phyloP scores from a whole-genome alignment of 2,113 vertebrate genomes.

The Sylvia atricapilla region DNA sequence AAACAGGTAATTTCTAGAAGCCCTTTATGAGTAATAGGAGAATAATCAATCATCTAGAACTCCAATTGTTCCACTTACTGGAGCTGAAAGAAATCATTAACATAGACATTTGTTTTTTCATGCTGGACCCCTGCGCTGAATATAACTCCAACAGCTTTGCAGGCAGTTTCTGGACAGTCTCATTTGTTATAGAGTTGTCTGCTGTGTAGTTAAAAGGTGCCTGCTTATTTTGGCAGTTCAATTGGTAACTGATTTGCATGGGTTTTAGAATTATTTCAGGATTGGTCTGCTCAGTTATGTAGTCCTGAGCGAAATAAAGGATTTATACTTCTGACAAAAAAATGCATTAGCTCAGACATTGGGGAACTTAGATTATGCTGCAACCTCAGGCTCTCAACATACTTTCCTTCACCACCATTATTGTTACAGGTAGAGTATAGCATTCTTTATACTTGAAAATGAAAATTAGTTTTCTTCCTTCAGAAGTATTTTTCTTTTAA shows the following conservation, averaged over 20 bases:
- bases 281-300: neutral
- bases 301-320: neutral
- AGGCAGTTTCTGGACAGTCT: neutral
- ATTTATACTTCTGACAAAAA: neutral
- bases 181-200: neutral
- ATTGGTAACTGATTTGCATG: neutral
- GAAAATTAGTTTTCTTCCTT: neutral
- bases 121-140: neutral
- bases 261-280: neutral
- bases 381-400: neutral
- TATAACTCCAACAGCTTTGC: neutral
- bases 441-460: neutral
- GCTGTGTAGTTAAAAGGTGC: accelerated
- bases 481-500: neutral
- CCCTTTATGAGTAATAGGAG: neutral
- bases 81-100: neutral
- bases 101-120: neutral
- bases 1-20: neutral
- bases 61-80: neutral
- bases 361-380: neutral
- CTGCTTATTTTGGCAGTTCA: neutral
- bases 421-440: neutral
- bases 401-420: neutral
- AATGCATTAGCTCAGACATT: neutral
- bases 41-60: neutral